Base-by-base conservation (phyloP, 1,140 invertebrate species). In the Oedothorax gibbosus region DNA sequence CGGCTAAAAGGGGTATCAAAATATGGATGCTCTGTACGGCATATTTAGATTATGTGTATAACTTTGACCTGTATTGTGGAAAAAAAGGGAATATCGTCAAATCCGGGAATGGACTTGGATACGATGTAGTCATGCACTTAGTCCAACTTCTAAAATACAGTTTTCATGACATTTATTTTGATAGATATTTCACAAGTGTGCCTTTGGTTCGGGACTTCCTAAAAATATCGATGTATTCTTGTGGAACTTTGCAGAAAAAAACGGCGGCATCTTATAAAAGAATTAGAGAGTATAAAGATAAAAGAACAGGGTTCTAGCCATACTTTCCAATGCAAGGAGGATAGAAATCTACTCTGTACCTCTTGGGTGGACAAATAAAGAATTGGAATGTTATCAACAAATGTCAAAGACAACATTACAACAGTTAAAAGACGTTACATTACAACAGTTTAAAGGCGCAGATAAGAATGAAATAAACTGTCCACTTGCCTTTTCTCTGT, bases 121-220 rank as follows among this genome's bases (percentile, higher is more conserved):
- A 76, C 20, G 73, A 76, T 49, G 73, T 62, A n/a, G 73, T 76
- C 12, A 7, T 18, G 18, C 73, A 76, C 21, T 21, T 62, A n/a
- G 49, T 4, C 11, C 18, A 64, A 62, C 9, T 11, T 21, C 18
- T 77, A 11, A 7, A 77, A 62, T 10, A 77, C 60, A 57, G 21
- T 10, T 57, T 7, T 2, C 21, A n/a, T 62, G n/a, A 77, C 12
- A 62, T 77, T 6, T 77, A 77, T 60, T 77, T 77, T 51, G 57
- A 77, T 64, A 21, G 75, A 77, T 8, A 62, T 60, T 77, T 77
- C 10, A 49, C 21, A 14, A 64, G 21, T 50, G 18, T 62, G 18
- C 57, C 57, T 62, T 18, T 62, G 14, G 18, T 62, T 0, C 6
- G 14, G 18, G 10, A 49, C 49, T 62, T 73, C 7, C 0, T 53